These are phyloP conservation scores for Orbicella faveolata DNA, from an alignment of 64 coral and sea anemone genomes.

Conservation along the genomic window DNA sequence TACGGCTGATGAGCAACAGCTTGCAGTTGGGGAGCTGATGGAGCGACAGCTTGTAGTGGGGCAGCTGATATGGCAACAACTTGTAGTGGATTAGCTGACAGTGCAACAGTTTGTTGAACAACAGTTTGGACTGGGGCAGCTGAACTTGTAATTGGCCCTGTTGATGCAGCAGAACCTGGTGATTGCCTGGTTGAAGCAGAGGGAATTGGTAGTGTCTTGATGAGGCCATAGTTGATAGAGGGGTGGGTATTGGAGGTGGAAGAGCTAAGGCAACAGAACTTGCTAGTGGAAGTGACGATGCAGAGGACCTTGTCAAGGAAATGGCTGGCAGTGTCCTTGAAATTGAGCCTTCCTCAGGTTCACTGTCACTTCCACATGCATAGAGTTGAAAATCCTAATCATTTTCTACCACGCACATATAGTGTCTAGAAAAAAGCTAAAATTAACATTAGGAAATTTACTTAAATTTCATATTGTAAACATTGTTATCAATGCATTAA, in stretches of 20 bases:
- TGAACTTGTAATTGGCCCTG: neutral
- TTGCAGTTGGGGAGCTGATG: neutral
- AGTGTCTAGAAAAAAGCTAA: too few relatives aligned
- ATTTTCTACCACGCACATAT: too few relatives aligned
- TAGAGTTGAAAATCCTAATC: too few relatives aligned
- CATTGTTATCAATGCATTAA: neutral
- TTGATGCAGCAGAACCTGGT: neutral
- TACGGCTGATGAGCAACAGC: too few relatives aligned
- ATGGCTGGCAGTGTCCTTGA: too few relatives aligned
- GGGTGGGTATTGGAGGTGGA: neutral
- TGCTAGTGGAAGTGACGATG: neutral
- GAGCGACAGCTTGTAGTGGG: neutral
- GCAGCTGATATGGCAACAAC: neutral
- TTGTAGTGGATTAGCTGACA: neutral
- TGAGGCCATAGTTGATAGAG: neutral
- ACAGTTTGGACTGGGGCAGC: neutral
- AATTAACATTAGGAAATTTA: neutral
- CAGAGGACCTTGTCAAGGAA: neutral
- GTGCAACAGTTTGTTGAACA: neutral
- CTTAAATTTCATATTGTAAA: neutral
- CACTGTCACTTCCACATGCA: too few relatives aligned
- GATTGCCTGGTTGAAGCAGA: too few relatives aligned
- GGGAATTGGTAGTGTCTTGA: neutral
- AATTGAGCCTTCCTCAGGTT: too few relatives aligned
- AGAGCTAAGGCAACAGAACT: neutral